phyloP scores from a whole-genome alignment of 2,888 invertebrate species.

The Salticus scenicus region DNA sequence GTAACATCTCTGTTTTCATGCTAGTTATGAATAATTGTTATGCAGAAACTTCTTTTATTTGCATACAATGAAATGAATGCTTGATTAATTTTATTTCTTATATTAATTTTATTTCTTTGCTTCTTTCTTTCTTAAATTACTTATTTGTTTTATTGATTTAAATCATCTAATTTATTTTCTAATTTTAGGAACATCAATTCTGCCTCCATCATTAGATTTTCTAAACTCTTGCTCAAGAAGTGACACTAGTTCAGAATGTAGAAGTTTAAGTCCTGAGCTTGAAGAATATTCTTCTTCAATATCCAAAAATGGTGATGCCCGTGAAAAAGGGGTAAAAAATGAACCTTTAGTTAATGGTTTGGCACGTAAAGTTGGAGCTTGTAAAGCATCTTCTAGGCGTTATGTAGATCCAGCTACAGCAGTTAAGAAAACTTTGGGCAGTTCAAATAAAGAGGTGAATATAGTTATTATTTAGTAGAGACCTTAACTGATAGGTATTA shows the following conservation, averaged over 20 bases:
- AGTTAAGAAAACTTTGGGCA: constrained; percentile 25
- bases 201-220: constrained; percentile 84
- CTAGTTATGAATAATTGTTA: no score
- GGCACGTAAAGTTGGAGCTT: constrained; percentile 30
- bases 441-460: constrained; percentile 41
- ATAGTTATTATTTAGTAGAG: background rate
- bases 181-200: constrained; percentile 80
- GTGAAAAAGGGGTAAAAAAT: constrained; percentile 27
- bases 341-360: constrained; percentile 47
- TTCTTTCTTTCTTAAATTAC: no score
- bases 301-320: constrained; percentile 21
- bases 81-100: no score
- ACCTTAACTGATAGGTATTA: no score
- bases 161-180: no score
- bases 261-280: constrained; percentile 70
- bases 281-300: constrained; percentile 25
- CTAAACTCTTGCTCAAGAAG: constrained; percentile 79
- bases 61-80: no score
- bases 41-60: no score
- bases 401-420: constrained; percentile 18
- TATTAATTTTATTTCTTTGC: no score
- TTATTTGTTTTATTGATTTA: background rate
- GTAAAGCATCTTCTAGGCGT: constrained; percentile 42
- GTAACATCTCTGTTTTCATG: no score
- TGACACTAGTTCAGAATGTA: constrained; percentile 71